Percentiles rank a stretch among this genome's conserved stretches.
Evolutionary conservation across 2,113 vertebrate species (phyloP).

Genomic region (Chlamydotis undulata): DNA sequence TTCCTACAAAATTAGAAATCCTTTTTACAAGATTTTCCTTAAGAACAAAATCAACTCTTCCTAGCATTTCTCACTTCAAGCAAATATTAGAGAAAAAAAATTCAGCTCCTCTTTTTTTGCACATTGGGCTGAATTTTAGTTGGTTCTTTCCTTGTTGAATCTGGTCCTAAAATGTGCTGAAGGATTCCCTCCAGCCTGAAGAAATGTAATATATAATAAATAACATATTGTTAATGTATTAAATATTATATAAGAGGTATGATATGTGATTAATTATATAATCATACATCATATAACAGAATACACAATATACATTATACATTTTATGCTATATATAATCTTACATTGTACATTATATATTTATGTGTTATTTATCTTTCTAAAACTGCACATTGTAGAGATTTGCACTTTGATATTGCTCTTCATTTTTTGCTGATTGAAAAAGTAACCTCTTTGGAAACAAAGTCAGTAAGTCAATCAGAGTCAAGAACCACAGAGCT

Average conservation of each 20-base stretch:
- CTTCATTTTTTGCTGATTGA: not conserved
- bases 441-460: not conserved
- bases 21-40: not conserved
- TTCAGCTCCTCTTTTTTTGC: not conserved
- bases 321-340: not conserved
- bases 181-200: not conserved
- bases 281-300: not conserved
- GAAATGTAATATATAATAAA: not conserved
- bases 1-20: not conserved
- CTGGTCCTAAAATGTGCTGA: not conserved
- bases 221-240: not conserved
- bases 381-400: not conserved
- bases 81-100: not conserved
- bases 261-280: not conserved
- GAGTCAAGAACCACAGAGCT: not conserved
- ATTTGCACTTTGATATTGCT: not conserved
- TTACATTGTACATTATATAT: not conserved
- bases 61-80: not conserved
- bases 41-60: not conserved
- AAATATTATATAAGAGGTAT: not conserved
- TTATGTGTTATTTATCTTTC: not conserved
- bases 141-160: not conserved
- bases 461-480: not conserved
- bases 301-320: not conserved
- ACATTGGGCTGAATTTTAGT: not conserved